phyloP scores from a whole-genome alignment of 2,113 vertebrate species.

The Bubo bubo region DNA sequence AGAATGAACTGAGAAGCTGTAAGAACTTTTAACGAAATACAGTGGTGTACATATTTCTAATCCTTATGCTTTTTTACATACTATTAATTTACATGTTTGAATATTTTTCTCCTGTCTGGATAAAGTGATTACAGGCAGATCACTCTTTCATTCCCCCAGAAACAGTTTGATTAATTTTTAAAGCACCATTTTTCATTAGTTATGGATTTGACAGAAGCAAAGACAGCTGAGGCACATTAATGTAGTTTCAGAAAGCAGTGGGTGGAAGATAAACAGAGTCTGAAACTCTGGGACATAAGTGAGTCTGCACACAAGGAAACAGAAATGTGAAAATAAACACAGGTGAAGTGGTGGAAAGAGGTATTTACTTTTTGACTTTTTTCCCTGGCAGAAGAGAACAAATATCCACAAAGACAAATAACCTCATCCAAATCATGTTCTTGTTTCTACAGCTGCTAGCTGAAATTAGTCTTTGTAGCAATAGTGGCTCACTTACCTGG shows the following conservation, averaged over 20 bases:
- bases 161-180: constrained; percentile 38
- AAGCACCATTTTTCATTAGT: constrained; percentile 34
- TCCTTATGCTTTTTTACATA: not conserved
- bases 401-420: not conserved
- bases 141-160: not conserved
- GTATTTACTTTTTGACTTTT: not conserved
- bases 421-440: not conserved
- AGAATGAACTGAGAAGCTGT: not conserved
- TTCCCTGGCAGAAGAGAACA: not conserved
- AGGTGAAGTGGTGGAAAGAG: not conserved
- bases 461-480: not conserved
- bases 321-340: constrained; percentile 23
- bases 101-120: not conserved
- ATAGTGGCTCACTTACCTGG: not conserved
- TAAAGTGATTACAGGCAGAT: constrained; percentile 18
- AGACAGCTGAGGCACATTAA: constrained; percentile 14
- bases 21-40: not conserved
- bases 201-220: constrained; percentile 24
- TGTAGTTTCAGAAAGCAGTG: constrained; percentile 6
- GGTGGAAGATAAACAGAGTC: not conserved
- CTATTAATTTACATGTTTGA: not conserved
- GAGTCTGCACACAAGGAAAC: not conserved
- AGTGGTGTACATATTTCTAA: not conserved
- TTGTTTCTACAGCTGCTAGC: not conserved
- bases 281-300: not conserved